phyloP scores from a whole-genome alignment of 2,113 vertebrate genomes.

The Neotragus pygmaeus region DNA sequence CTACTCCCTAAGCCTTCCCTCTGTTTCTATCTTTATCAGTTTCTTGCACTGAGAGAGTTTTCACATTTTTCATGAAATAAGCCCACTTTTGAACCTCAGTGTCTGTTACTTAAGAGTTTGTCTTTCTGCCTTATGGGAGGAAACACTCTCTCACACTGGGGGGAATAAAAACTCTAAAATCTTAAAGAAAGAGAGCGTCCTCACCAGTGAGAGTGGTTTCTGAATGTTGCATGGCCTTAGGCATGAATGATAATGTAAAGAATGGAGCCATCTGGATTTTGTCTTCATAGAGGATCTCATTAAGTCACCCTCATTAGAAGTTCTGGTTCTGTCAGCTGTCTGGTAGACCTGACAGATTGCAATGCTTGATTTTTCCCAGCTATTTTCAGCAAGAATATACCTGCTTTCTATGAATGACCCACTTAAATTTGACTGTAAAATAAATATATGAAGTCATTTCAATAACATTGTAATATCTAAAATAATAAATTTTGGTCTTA shows the following conservation, averaged over 20 bases:
- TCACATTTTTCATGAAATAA: not conserved
- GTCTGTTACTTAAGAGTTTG: not conserved
- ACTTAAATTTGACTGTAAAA: conserved; percentile 21
- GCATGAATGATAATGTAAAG: not conserved
- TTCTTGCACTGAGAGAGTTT: not conserved
- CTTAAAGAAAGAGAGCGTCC: not conserved
- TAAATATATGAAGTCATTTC: conserved; percentile 34
- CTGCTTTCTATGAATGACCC: not conserved
- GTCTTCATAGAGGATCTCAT: not conserved
- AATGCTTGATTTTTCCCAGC: not conserved
- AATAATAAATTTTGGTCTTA: conserved; percentile 14
- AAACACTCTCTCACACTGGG: not conserved
- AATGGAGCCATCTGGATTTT: not conserved
- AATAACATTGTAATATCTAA: not conserved
- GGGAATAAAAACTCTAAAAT: not conserved
- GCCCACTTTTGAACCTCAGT: not conserved
- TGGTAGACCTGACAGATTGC: not conserved
- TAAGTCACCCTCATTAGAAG: not conserved
- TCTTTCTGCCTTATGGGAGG: not conserved
- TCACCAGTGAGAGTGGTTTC: not conserved
- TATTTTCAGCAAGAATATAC: not conserved
- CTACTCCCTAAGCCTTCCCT: not conserved
- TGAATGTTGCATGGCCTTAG: not conserved
- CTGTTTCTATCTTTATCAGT: not conserved
- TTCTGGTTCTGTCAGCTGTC: not conserved